Conservation (phyloP, 2,797 vertebrate genomes). For the Cyprinodon diabolis region DNA sequence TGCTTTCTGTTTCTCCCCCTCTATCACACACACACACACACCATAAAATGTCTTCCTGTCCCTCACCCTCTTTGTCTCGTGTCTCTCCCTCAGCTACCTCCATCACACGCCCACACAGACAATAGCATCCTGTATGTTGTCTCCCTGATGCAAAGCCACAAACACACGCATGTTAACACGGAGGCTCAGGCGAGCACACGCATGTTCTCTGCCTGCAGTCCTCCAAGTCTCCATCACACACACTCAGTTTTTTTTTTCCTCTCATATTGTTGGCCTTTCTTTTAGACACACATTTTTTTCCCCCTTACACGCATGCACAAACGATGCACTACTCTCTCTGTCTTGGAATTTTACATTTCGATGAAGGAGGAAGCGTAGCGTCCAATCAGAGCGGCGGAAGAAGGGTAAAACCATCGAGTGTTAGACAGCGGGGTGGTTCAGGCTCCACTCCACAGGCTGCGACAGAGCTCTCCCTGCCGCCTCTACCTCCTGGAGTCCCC, state of each 20-base stretch:
- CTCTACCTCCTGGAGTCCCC: conserved; percentile 41
- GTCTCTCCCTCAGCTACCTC: conserved; percentile 75
- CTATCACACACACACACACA: conserved; percentile 30
- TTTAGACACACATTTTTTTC: conserved; percentile 25
- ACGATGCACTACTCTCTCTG: conserved; percentile 75
- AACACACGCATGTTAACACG: conserved; percentile 59
- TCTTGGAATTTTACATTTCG: conserved; percentile 84
- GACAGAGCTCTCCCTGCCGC: conserved; percentile 20
- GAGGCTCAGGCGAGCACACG: conserved; percentile 37
- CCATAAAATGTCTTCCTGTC: conserved; percentile 59
- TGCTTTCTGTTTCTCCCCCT: conserved; percentile 58
- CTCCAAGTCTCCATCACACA: conserved; percentile 52
- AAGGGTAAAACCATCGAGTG: conserved; percentile 66
- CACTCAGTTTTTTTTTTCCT: conserved; percentile 40
- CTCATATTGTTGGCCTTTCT: conserved; percentile 62
- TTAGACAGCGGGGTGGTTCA: conserved; percentile 66
- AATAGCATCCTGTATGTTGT: conserved; percentile 76
- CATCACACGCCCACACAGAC: conserved; percentile 75
- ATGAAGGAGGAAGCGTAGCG: conserved; percentile 75
- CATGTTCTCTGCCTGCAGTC: conserved; percentile 25
- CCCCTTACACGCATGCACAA: conserved; percentile 28
- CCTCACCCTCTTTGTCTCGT: conserved; percentile 72
- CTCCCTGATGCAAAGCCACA: conserved; percentile 69
- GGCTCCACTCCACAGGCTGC: conserved; percentile 13
- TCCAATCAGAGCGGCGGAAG: conserved; percentile 68